Conservation (phyloP, 2,888 invertebrate species). For the Acleris emargana region DNA sequence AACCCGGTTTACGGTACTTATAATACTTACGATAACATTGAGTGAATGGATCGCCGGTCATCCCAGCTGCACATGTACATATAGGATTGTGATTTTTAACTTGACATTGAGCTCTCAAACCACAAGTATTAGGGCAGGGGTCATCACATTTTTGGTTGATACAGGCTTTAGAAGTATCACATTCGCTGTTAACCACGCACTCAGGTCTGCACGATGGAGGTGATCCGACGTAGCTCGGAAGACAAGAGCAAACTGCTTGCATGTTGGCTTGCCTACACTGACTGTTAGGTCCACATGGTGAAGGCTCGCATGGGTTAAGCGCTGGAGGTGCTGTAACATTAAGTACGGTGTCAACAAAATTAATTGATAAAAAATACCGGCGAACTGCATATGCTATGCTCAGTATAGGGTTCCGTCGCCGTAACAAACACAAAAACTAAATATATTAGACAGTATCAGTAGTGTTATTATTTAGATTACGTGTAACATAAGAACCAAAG, state of each 20-base stretch:
- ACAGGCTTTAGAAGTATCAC: slow-evolving; percentile 91
- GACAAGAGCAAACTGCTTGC: slow-evolving; percentile 93
- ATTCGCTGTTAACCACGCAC: slow-evolving; percentile 94
- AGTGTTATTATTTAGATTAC: too few relatives aligned
- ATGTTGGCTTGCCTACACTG: slow-evolving; percentile 91
- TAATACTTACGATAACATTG: slow-evolving; percentile 88
- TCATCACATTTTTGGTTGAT: slow-evolving; percentile 93
- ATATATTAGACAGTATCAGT: too few relatives aligned
- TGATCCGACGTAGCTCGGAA: slow-evolving; percentile 89
- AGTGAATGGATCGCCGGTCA: slow-evolving; percentile 93
- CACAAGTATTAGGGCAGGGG: slow-evolving; percentile 94
- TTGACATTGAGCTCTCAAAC: slow-evolving; percentile 92
- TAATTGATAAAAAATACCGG: neutral
- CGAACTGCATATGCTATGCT: too few relatives aligned
- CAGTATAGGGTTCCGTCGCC: too few relatives aligned
- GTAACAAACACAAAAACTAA: too few relatives aligned
- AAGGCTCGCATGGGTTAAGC: slow-evolving; percentile 90
- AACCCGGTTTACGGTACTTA: too few relatives aligned
- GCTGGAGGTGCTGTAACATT: slow-evolving; percentile 67
- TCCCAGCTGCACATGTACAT: slow-evolving; percentile 93
- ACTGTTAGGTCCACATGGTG: slow-evolving; percentile 95
- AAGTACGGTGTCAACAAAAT: neutral
- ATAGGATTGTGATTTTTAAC: slow-evolving; percentile 94
- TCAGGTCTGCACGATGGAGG: slow-evolving; percentile 93
- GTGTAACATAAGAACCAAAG: too few relatives aligned